Evolutionary conservation across 2,797 vertebrate genomes (phyloP).

Genomic region (Selene dorsalis): DNA sequence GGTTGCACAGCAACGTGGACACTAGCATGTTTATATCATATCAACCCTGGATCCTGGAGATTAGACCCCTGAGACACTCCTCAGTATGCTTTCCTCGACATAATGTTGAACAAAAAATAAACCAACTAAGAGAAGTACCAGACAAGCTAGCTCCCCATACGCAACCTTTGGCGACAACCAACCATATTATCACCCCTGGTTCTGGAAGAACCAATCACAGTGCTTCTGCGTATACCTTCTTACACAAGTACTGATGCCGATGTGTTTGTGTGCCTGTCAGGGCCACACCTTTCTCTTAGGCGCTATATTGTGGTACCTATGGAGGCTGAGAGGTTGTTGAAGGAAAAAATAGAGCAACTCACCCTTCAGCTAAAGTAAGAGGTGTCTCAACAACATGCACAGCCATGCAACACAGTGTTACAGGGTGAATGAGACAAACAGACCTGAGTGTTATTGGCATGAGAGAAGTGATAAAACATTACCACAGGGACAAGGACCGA

Average conservation of each 20-base stretch:
- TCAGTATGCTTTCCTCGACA: no score
- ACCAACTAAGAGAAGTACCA: no score
- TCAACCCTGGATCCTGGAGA: neutral
- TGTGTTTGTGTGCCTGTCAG: neutral
- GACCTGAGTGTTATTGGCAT: conserved; percentile 8
- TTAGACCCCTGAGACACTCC: neutral
- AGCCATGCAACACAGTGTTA: conserved; percentile 16
- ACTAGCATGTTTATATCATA: neutral
- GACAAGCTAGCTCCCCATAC: no score
- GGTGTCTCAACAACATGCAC: conserved; percentile 25
- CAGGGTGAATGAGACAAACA: conserved; percentile 27
- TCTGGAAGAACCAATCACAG: no score
- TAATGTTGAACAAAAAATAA: no score
- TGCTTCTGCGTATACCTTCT: no score
- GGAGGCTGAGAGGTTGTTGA: neutral
- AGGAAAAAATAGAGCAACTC: neutral
- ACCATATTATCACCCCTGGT: no score
- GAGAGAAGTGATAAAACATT: conserved; percentile 36
- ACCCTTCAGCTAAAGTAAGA: conserved; percentile 5
- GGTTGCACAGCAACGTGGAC: neutral
- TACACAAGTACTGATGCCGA: no score
- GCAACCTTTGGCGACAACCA: no score
- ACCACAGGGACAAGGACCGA: conserved; percentile 37
- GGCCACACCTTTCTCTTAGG: neutral
- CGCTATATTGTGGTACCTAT: neutral